Conservation (phyloP, 1,140 invertebrate genomes). For the Temnothorax longispinosus region DNA sequence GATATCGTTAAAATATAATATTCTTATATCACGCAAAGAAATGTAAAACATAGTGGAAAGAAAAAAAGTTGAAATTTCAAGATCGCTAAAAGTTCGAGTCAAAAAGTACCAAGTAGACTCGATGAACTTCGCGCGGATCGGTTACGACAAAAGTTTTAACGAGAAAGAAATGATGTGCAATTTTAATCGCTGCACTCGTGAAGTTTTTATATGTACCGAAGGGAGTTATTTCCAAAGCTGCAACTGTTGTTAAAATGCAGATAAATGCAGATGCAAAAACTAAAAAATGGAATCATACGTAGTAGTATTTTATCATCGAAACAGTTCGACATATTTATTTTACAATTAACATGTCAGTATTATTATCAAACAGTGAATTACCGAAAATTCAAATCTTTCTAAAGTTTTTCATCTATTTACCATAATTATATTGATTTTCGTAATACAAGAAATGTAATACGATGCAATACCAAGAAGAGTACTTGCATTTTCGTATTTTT, state of each 20-base stretch:
- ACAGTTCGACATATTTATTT: not conserved
- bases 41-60: not conserved
- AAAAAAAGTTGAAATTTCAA: conserved; percentile 41
- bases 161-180: conserved; percentile 57
- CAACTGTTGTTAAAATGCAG: conserved; percentile 31
- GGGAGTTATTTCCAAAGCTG: conserved; percentile 34
- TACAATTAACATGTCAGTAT: not conserved
- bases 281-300: not conserved
- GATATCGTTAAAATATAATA: conserved; percentile 3
- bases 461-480: not conserved
- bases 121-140: conserved; percentile 35
- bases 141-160: conserved; percentile 52
- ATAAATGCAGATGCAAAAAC: conserved; percentile 25
- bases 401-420: not conserved
- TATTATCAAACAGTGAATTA: not conserved
- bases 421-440: not conserved
- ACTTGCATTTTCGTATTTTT: not conserved
- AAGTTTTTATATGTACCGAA: conserved; percentile 17
- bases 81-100: conserved; percentile 39
- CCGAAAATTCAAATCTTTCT: not conserved
- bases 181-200: conserved; percentile 35
- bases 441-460: not conserved
- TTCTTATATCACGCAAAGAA: not conserved
- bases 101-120: conserved; percentile 19
- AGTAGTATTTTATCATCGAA: not conserved